A percentile compares a stretch with the other conserved stretches of the same genome.
phyloP scores from a whole-genome alignment of 2,888 invertebrate species.

The Cerastis rubricosa region DNA sequence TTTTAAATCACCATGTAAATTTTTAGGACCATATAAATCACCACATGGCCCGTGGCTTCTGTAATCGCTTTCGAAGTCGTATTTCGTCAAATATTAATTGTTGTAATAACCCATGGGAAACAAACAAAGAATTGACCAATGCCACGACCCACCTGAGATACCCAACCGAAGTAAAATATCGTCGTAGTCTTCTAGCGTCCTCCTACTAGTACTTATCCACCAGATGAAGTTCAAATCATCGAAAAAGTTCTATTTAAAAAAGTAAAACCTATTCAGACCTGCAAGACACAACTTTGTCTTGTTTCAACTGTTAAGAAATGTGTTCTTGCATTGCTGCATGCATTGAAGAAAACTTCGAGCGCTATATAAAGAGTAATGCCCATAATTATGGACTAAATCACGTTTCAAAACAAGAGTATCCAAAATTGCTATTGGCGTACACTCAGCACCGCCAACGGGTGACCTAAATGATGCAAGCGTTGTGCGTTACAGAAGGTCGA shows the following conservation, averaged over 20 bases:
- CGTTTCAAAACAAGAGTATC: constrained; percentile 57
- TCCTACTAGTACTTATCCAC: too few relatives aligned
- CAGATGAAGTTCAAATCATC: not conserved
- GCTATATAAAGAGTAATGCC: constrained; percentile 44
- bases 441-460: constrained; percentile 51
- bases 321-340: constrained; percentile 11
- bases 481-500: constrained; percentile 66
- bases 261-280: not conserved
- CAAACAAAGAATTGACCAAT: not conserved
- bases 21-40: too few relatives aligned
- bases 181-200: not conserved
- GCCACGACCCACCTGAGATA: not conserved
- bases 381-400: constrained; percentile 51
- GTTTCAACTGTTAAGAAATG: constrained; percentile 7
- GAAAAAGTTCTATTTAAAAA: too few relatives aligned
- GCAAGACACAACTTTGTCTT: not conserved
- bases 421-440: constrained; percentile 46
- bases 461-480: constrained; percentile 71
- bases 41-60: not conserved
- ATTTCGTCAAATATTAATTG: constrained; percentile 14
- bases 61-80: not conserved
- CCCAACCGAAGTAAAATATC: not conserved
- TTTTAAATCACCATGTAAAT: too few relatives aligned
- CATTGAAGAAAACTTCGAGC: constrained; percentile 34
- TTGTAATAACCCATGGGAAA: not conserved